These are phyloP conservation scores for Cacoxenus indagator DNA, from an alignment of 2,888 invertebrate species.

Conservation along the genomic window DNA sequence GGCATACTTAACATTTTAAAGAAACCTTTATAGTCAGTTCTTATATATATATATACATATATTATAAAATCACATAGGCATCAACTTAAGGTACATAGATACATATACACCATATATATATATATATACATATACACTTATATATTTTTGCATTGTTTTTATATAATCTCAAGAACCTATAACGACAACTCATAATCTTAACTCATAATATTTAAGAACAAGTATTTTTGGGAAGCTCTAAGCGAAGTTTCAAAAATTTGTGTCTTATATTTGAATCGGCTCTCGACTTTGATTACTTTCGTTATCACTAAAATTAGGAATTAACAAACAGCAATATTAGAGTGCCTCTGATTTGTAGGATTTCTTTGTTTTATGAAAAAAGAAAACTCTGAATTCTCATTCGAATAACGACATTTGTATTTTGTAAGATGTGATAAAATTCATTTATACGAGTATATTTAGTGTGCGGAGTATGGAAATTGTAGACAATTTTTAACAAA, in stretches of 20 bases:
- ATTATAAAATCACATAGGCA: constrained; percentile 25
- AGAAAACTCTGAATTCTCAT: constrained; percentile 7
- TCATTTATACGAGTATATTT: constrained; percentile 39
- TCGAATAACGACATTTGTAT: constrained; percentile 41
- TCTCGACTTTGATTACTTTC: constrained; percentile 34
- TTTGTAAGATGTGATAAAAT: constrained; percentile 57
- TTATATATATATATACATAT: too few species aligned
- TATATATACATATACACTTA: constrained; percentile 41
- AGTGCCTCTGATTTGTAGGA: constrained; percentile 63
- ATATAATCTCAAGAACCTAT: constrained; percentile 43
- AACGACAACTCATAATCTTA: constrained; percentile 44
- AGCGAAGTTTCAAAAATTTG: constrained; percentile 34
- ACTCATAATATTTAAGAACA: constrained; percentile 30
- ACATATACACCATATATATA: constrained; percentile 34
- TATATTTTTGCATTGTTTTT: constrained; percentile 57
- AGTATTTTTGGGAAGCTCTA: background rate
- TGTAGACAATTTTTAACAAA: constrained; percentile 56
- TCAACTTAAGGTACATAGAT: constrained; percentile 28
- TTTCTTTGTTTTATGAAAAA: constrained; percentile 27
- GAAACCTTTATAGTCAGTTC: constrained; percentile 54
- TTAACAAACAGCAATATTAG: constrained; percentile 65
- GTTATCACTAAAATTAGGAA: constrained; percentile 23
- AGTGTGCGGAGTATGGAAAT: background rate
- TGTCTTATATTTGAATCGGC: background rate
- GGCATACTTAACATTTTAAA: constrained; percentile 28